Evolutionary conservation across 2,888 invertebrate genomes (phyloP).

Genomic region (Tenthredo notha): DNA sequence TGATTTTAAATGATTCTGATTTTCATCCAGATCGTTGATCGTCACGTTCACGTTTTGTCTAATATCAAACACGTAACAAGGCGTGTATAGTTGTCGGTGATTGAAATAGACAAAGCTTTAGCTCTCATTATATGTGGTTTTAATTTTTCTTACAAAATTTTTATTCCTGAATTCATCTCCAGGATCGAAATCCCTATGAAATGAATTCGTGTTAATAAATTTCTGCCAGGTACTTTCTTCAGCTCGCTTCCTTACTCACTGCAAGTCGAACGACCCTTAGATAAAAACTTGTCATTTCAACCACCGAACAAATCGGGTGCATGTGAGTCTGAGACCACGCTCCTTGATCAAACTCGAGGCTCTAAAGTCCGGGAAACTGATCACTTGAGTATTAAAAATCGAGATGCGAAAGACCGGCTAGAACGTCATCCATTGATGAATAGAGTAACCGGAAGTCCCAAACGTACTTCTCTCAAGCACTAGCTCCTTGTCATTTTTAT

Average conservation of each 20-base stretch:
- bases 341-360: too few species aligned
- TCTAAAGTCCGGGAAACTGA: too few species aligned
- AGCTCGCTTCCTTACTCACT: too few species aligned
- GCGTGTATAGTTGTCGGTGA: not conserved
- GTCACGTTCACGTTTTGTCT: not conserved
- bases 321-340: too few species aligned
- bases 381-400: too few species aligned
- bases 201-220: not conserved
- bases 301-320: too few species aligned
- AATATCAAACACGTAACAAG: not conserved
- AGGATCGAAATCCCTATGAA: not conserved
- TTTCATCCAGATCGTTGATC: not conserved
- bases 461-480: not conserved
- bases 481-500: not conserved
- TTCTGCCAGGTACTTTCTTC: not conserved
- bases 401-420: too few species aligned
- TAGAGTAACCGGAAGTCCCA: not conserved
- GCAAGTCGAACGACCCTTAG: too few species aligned
- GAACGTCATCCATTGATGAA: too few species aligned
- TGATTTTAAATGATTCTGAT: not conserved
- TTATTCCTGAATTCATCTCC: not conserved
- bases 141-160: too few species aligned
- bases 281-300: too few species aligned
- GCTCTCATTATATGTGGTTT: not conserved
- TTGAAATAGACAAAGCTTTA: not conserved